Base-by-base conservation (phyloP, 2,797 vertebrate genomes). In the Odontamblyopus lacepedii region DNA sequence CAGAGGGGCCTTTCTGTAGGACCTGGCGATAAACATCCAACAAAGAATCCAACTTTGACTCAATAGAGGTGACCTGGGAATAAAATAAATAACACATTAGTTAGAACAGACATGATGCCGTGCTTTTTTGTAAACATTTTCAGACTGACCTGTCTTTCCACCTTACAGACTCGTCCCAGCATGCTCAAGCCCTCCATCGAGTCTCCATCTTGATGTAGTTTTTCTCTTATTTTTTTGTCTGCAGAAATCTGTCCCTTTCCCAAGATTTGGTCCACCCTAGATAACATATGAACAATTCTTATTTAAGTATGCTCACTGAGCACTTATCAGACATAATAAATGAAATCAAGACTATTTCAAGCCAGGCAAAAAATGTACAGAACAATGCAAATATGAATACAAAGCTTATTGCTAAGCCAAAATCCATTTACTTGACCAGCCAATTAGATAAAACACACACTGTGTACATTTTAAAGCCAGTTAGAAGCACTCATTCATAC, bases 201-300 rank as follows among this genome's bases (percentile, higher is more conserved):
- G 62, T 98, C 97, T 65, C 95, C 95, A 76, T 98, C 97, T 64
- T 94, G 92, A 5, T 94, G 89, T 72, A 96, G 94, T 87, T 98
- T 98, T 72, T 99, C 97, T 83, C 95, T 94, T 35, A 94, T 93
- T 90, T 95, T 97, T 90, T 97, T 98, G 86, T 99, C 98, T 77
- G 96, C 83, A 29, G 96, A 92, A 81, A 98, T 94, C 91, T 99
- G 97, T 51, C 97, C 98, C 90, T 97, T 97, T 75, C 98, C 98
- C 87, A 99, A 95, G 90, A 99, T 99, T 88, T 99, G 98, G 87
- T 99, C 98, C 89, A 99, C 97, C 0, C 98, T 99, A 88, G 50
- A 84, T 32, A 75, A 79, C 38, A 73, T 12, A 70, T 67, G 29
- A 44, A 50, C 44, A 27, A 32, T 55, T 38, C 63, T 84, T 73